Evolutionary conservation across 1,140 invertebrate genomes (phyloP), one percentile per base, ranked within the genome.

Genomic region (Battus philenor): DNA sequence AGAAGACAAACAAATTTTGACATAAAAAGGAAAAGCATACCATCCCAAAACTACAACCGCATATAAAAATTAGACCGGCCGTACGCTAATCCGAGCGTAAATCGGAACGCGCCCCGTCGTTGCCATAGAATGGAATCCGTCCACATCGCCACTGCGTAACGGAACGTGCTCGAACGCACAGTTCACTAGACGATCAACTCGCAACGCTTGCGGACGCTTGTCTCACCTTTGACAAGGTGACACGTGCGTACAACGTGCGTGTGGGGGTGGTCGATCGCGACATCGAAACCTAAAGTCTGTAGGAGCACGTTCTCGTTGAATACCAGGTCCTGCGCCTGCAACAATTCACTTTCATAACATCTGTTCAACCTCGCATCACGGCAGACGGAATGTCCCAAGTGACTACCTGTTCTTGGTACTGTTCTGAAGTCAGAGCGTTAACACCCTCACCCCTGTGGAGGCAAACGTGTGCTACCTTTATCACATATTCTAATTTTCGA

Each of bases 261-360:
- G 75, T 99, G 97, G 3, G 97, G 97, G 90, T 99, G 97, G 86
- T 98, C 96, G 65, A 84, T 97, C 44, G 93, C 94, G 15, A 98
- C 93, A 88, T 98, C 96, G 88, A 99, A 99, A 47, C 97, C 97
- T 63, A 99, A 89, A 1, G 97, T 98, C 89, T 98, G 96, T 43
- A 99, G 90, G 30, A 99, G 86, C 30, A 98, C 94, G 84, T 98
- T 98, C 87, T 99, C 97, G 87, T 98, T 97, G 74, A 94, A 94
- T 17, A 98, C 95, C 47, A 99, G 88, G 86, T 98, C 95, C 79
- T 97, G 94, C 64, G 95, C 93, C 92, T 97, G 88, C 30, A 91
- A 90, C 61, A 27, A 33, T 20, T 2, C 18, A 20, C n/a, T n/a
- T n/a, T n/a, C n/a, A n/a, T n/a, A n/a, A n/a, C n/a, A n/a, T n/a